A percentile compares a stretch with the other conserved stretches of the same genome.
phyloP scores from a whole-genome alignment of 2,113 vertebrate genomes.

The Lagenorhynchus albirostris region DNA sequence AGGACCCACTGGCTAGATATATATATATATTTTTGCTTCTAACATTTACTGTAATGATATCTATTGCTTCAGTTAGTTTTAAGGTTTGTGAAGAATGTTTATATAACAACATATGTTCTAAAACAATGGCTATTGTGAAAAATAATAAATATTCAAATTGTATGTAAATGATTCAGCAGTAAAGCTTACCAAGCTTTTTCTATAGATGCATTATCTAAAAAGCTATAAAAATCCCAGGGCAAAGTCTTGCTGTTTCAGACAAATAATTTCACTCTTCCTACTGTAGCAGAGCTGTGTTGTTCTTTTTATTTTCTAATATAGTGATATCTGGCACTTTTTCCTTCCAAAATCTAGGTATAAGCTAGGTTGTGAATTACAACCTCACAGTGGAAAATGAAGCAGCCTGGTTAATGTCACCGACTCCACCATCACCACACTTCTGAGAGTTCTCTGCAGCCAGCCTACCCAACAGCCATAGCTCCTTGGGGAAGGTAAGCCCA shows the following conservation, averaged over 20 bases:
- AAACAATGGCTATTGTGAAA: slow-evolving; percentile 29
- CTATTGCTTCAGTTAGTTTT: slow-evolving; percentile 5
- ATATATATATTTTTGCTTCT: background rate
- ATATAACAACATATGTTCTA: background rate
- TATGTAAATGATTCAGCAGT: slow-evolving; percentile 3
- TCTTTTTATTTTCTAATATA: slow-evolving; percentile 33
- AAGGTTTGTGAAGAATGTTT: slow-evolving; percentile 17
- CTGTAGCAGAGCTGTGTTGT: background rate
- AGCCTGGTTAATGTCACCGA: background rate
- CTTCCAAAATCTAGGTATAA: background rate
- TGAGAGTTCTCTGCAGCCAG: background rate
- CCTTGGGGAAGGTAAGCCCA: background rate
- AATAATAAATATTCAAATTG: slow-evolving; percentile 44
- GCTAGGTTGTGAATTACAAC: background rate
- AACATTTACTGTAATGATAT: slow-evolving; percentile 27
- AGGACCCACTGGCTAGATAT: background rate
- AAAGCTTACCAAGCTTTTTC: background rate
- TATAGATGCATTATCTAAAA: background rate
- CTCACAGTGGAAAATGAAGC: background rate
- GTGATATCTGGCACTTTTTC: background rate
- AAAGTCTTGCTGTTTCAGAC: background rate
- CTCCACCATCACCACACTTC: background rate
- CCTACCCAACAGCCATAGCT: background rate
- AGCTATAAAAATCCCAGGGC: background rate
- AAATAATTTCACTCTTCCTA: background rate